Conservation (phyloP, 2,888 invertebrate species). For the Nemotelus pantherinus region DNA sequence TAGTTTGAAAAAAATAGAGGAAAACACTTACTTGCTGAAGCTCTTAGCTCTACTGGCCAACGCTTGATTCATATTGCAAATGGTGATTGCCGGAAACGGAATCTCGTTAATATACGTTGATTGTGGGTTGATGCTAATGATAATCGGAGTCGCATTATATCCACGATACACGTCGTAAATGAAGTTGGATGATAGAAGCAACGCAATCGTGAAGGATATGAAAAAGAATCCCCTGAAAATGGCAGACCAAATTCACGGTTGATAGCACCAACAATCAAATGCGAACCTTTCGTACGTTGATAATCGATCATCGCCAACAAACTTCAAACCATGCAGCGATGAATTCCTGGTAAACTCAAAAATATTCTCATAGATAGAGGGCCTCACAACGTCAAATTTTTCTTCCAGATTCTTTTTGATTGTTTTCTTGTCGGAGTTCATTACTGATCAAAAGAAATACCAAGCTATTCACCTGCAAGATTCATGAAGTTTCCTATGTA, state of each 20-base stretch:
- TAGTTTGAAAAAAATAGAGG: neutral
- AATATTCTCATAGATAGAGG: slow-evolving; percentile 59
- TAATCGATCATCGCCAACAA: slow-evolving; percentile 70
- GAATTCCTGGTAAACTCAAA: slow-evolving; percentile 74
- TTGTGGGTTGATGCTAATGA: slow-evolving; percentile 79
- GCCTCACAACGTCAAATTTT: slow-evolving; percentile 17
- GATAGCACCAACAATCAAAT: neutral
- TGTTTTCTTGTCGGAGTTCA: slow-evolving; percentile 5
- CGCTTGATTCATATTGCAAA: slow-evolving; percentile 87
- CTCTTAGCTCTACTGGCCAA: slow-evolving; percentile 29
- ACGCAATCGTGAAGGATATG: slow-evolving; percentile 64
- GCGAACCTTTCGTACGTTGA: slow-evolving; percentile 60
- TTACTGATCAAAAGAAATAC: neutral
- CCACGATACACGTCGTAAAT: slow-evolving; percentile 77
- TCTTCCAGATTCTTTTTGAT: slow-evolving; percentile 25
- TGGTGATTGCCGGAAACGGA: slow-evolving; percentile 85
- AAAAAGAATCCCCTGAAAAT: neutral
- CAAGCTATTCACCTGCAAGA: too few relatives aligned
- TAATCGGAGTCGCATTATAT: slow-evolving; percentile 79
- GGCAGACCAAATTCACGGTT: neutral
- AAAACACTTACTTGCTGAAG: neutral
- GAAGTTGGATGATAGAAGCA: slow-evolving; percentile 75
- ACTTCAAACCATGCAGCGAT: slow-evolving; percentile 80
- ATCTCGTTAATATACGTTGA: slow-evolving; percentile 73
- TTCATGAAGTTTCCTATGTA: too few relatives aligned